A percentile compares a stretch with the other conserved stretches of the same genome.
These are phyloP conservation scores for Carcina quercana DNA, from an alignment of 2,888 invertebrate genomes.

Conservation along the genomic window DNA sequence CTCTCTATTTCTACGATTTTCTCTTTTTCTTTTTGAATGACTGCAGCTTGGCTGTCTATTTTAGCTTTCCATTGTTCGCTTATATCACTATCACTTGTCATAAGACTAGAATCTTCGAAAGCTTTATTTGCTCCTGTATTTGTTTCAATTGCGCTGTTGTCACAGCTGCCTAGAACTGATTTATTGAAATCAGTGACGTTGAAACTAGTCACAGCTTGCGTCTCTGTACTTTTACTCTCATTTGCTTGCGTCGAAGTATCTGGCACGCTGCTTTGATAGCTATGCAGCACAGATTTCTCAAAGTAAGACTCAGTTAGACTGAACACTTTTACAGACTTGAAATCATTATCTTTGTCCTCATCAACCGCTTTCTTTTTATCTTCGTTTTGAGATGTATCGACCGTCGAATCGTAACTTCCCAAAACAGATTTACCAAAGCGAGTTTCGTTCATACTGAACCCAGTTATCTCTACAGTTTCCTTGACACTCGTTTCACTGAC, in stretches of 20 bases:
- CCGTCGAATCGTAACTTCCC: conserved; percentile 48
- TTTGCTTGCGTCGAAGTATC: conserved; percentile 28
- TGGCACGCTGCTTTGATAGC: conserved; percentile 37
- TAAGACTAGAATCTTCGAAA: conserved; percentile 37
- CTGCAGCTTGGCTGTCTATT: conserved; percentile 21
- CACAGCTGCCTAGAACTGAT: conserved; percentile 41
- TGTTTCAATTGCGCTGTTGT: conserved; percentile 37
- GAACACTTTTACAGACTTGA: conserved; percentile 36
- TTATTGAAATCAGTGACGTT: conserved; percentile 41
- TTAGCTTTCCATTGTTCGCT: conserved; percentile 29
- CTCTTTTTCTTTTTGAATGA: conserved; percentile 52
- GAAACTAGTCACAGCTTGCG: conserved; percentile 28
- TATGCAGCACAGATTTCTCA: conserved; percentile 44
- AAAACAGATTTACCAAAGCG: conserved; percentile 46
- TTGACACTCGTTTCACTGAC: conserved; percentile 31
- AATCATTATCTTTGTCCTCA: conserved; percentile 12
- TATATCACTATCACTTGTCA: conserved; percentile 58
- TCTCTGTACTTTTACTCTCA: conserved; percentile 17
- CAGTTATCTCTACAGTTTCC: conserved; percentile 32
- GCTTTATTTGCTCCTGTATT: conserved; percentile 18
- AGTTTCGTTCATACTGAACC: conserved; percentile 42
- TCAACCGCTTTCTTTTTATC: conserved; percentile 26
- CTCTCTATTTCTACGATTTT: conserved; percentile 58
- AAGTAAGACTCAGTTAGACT: conserved; percentile 41
- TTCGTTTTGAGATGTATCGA: conserved; percentile 29